Evolutionary conservation across 1,140 invertebrate species (phyloP).

Genomic region (Rhynchophorus ferrugineus): DNA sequence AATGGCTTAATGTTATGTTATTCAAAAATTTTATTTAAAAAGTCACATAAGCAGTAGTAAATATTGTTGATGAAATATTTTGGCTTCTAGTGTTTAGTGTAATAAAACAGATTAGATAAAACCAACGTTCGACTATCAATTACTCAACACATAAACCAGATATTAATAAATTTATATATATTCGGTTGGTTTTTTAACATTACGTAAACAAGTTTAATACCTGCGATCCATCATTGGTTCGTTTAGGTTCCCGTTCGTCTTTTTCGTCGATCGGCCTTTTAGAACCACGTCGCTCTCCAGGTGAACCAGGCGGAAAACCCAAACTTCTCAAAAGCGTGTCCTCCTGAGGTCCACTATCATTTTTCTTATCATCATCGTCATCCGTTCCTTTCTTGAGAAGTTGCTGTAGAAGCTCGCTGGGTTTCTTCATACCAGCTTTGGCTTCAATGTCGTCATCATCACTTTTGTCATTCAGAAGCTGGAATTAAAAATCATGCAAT

Average conservation of each 20-base stretch:
- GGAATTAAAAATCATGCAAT: slow-evolving; percentile 37
- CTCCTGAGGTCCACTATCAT: slow-evolving; percentile 41
- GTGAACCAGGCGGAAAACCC: slow-evolving; percentile 49
- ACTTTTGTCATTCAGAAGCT: slow-evolving; percentile 79
- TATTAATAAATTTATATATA: background rate
- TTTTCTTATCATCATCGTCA: slow-evolving; percentile 40
- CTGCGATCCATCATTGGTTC: slow-evolving; percentile 46
- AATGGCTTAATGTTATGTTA: no score
- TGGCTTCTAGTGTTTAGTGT: no score
- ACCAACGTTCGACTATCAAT: no score
- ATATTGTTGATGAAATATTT: no score
- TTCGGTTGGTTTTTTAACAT: no score
- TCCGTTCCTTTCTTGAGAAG: slow-evolving; percentile 54
- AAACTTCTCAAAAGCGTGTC: slow-evolving; percentile 52
- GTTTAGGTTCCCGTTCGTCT: slow-evolving; percentile 50
- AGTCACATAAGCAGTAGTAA: no score
- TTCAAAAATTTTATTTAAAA: no score
- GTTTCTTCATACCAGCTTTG: slow-evolving; percentile 50
- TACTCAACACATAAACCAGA: no score
- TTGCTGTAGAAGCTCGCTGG: slow-evolving; percentile 71
- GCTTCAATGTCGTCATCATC: slow-evolving; percentile 68
- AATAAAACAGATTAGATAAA: no score
- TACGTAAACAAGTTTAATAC: no score
- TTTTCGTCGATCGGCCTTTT: slow-evolving; percentile 63
- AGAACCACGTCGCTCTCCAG: slow-evolving; percentile 47